Conservation (phyloP, 2,113 vertebrate species). For the Nycticryphes semicollaris region DNA sequence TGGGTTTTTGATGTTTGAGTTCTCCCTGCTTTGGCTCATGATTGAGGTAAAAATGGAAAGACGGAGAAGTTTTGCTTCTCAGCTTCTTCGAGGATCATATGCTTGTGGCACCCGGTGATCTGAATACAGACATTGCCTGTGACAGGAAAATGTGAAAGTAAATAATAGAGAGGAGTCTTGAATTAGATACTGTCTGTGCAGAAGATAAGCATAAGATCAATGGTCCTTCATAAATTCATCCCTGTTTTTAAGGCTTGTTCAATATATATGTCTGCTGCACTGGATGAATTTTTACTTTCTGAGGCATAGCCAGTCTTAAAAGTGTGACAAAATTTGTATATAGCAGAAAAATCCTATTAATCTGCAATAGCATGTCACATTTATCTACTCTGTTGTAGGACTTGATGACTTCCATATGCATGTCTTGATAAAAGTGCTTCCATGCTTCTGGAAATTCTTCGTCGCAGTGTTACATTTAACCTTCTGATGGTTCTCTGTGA, state of each 20-base stretch:
- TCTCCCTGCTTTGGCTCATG: background rate
- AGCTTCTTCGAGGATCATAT: background rate
- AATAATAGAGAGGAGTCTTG: background rate
- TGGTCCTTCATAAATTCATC: background rate
- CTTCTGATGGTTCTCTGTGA: background rate
- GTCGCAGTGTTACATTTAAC: background rate
- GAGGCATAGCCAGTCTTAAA: background rate
- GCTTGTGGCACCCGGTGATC: background rate
- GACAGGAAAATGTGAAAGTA: background rate
- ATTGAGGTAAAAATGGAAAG: background rate
- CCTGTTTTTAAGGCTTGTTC: background rate
- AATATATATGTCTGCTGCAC: background rate
- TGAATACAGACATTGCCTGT: background rate
- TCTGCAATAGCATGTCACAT: background rate
- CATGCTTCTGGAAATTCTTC: background rate
- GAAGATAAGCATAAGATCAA: background rate
- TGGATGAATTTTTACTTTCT: background rate
- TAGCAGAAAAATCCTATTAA: background rate
- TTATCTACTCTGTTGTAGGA: background rate
- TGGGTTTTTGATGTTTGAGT: background rate
- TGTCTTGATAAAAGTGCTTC: background rate
- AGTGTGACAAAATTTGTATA: background rate
- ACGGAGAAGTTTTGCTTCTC: background rate
- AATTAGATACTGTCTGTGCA: background rate
- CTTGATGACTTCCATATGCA: background rate